Percentiles rank a stretch among this genome's conserved stretches.
Conservation (phyloP, 1,140 invertebrate species). For the Laupala kohalensis region DNA sequence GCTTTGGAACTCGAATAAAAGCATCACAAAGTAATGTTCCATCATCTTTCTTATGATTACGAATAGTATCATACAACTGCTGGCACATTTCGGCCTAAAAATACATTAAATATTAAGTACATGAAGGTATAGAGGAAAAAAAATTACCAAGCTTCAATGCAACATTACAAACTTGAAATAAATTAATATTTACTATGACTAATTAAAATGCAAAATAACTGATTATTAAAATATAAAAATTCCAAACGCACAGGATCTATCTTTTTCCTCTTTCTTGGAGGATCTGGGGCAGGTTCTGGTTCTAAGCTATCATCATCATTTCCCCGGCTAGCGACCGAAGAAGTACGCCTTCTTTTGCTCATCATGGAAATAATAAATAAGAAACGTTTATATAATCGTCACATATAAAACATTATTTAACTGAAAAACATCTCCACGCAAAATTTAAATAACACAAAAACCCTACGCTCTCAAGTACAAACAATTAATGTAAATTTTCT, state of each 20-base stretch:
- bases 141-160: not conserved
- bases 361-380: slow-evolving; percentile 27
- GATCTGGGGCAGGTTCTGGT: slow-evolving; percentile 28
- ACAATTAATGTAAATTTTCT: too few relatives aligned
- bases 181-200: not conserved
- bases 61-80: slow-evolving; percentile 80
- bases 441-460: too few relatives aligned
- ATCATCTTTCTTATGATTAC: slow-evolving; percentile 86
- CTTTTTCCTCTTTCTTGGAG: slow-evolving; percentile 34
- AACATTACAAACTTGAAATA: too few relatives aligned
- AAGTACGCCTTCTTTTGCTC: slow-evolving; percentile 51
- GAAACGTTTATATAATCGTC: too few relatives aligned
- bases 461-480: too few relatives aligned
- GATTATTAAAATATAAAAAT: too few relatives aligned
- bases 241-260: slow-evolving; percentile 38
- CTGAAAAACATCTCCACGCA: too few relatives aligned
- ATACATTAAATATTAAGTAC: not conserved
- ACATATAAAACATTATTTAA: too few relatives aligned
- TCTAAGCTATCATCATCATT: slow-evolving; percentile 40
- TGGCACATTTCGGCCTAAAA: slow-evolving; percentile 72
- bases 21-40: slow-evolving; percentile 81
- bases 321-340: slow-evolving; percentile 52
- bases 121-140: not conserved
- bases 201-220: not conserved
- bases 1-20: slow-evolving; percentile 85